Base-by-base conservation (phyloP, 2,888 invertebrate species). In the Strigamia crassipes region DNA sequence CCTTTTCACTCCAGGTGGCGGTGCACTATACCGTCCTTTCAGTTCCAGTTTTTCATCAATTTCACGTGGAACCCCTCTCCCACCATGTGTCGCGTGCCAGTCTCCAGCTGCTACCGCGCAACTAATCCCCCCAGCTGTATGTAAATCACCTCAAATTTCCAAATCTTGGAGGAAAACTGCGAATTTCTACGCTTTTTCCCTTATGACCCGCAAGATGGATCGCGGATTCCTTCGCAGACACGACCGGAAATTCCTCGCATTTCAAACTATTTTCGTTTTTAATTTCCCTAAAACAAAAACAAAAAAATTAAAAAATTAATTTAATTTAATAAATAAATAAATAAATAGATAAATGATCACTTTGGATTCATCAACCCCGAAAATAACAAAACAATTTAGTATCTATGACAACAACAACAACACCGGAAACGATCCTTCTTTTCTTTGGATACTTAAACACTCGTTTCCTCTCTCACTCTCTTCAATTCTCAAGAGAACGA, bases 361-460 rank as follows among this genome's bases (percentile, higher is more conserved):
- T 18, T 23, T 8, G n/a, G 18, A 18, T 18, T 66, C 18, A 18
- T 66, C 61, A 66, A 23, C 61, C 23, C 61, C 61, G 18, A 18
- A 66, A 6, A 9, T 18, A 61, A 21, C 18, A 13, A 42, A n/a
- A n/a, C n/a, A 46, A 46, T 46, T 2, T 46, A 23, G 61, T 23
- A n/a, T 23, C 61, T 18, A n/a, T 66, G 21, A 66, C 61, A 66
- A 66, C 61, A 23, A n/a, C n/a, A 66, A 66, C 61, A 23, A 21
- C 61, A 21, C 61, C 61, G 61, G 61, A 66, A 66, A 66, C 61
- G 38, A 66, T 66, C 61, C 23, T 66, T 66, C 61, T 66, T 66
- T 66, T 66, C 13, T 23, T 66, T 66, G 18, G 38, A 38, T 12
- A 66, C 18, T 23, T 66, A 66, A 46, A 46, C 46, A 46, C 46